phyloP scores from a whole-genome alignment of 37 sponge, comb jelly and placozoan genomes.

The Aplysina aerophoba region DNA sequence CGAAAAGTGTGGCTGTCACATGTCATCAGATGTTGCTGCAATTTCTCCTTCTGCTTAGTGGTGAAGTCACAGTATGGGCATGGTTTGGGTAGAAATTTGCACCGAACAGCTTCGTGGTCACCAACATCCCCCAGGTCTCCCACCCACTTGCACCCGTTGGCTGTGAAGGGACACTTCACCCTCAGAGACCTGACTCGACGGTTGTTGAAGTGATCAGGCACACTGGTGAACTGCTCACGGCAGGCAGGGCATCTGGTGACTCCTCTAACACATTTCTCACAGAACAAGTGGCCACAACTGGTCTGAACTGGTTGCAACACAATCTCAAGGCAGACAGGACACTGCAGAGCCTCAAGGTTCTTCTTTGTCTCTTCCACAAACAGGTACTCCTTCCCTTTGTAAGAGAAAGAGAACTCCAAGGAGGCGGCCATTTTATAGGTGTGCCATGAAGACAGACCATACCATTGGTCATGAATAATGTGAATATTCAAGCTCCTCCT shows the following conservation, averaged over 20 bases:
- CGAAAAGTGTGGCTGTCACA: too few relatives aligned
- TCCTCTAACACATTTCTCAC: conserved; percentile 1
- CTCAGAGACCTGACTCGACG: neutral
- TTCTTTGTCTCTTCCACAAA: conserved; percentile 23
- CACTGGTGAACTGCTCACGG: conserved; percentile 2
- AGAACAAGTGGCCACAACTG: conserved; percentile 31
- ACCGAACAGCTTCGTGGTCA: neutral
- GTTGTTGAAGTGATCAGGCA: conserved; percentile 24
- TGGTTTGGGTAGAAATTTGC: neutral
- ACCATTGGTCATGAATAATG: too few relatives aligned
- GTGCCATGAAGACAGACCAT: too few relatives aligned
- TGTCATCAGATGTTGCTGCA: neutral
- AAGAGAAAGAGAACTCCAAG: neutral
- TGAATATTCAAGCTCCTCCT: too few relatives aligned
- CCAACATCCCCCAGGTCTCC: conserved; percentile 14
- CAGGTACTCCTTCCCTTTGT: conserved; percentile 16
- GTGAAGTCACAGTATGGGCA: neutral
- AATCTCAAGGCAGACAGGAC: conserved; percentile 15
- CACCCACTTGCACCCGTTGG: conserved; percentile 9
- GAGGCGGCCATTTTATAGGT: too few relatives aligned
- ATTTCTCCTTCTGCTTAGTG: neutral
- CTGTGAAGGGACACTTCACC: conserved; percentile 8
- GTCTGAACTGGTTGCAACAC: conserved; percentile 5
- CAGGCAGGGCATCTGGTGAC: conserved; percentile 9
- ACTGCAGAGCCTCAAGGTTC: conserved; percentile 8